A percentile compares a stretch with the other conserved stretches of the same genome.
Conservation (phyloP, 2,797 vertebrate species). For the Acrossocheilus fasciatus region DNA sequence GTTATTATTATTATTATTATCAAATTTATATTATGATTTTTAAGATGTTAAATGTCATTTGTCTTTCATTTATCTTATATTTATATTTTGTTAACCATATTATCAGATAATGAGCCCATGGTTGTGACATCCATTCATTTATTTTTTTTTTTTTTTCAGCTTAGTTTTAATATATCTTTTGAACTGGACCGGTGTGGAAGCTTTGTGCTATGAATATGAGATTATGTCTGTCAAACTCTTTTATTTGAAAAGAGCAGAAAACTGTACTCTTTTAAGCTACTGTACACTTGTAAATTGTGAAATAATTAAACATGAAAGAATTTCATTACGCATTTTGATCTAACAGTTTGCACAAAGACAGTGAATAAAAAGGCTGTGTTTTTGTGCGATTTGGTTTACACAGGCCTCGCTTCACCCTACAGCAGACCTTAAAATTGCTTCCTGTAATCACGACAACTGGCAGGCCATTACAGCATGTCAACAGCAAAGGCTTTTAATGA, state of each 20-base stretch:
- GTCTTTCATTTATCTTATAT: too few relatives aligned
- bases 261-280: neutral
- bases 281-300: neutral
- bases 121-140: neutral
- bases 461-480: slow-evolving; percentile 34
- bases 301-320: neutral
- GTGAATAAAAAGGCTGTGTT: neutral
- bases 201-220: neutral
- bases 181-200: neutral
- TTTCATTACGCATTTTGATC: neutral
- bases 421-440: slow-evolving; percentile 35
- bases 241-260: neutral
- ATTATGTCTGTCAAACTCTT: neutral
- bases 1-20: too few relatives aligned
- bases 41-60: neutral
- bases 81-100: too few relatives aligned
- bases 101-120: neutral
- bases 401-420: slow-evolving; percentile 15
- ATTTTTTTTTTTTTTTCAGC: neutral
- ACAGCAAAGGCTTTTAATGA: slow-evolving; percentile 34
- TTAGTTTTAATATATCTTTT: neutral
- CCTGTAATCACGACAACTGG: slow-evolving; percentile 27
- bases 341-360: slow-evolving; percentile 9
- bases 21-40: too few relatives aligned
- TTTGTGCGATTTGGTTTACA: slow-evolving; percentile 4